Base-by-base conservation (phyloP, 1,140 invertebrate species). In the Drosophila guanche region DNA sequence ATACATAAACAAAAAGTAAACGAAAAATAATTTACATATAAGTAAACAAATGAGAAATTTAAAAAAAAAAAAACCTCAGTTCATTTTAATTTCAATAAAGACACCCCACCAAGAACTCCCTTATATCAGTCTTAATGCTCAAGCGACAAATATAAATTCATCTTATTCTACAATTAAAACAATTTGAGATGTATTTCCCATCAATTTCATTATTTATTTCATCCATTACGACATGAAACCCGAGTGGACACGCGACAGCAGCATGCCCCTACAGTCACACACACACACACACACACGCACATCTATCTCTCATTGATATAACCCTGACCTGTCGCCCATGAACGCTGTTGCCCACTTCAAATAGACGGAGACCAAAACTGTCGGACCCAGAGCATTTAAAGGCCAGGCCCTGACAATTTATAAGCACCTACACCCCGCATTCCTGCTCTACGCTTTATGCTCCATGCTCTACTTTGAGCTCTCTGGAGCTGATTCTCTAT, bases 301-400 rank as follows among this genome's bases (percentile, higher is more conserved):
- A 47, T 20, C 42, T 46, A 25, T 14, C 10, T 48, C 46, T 48
- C 29, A 50, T 55, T 55, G 40, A 55, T 27, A 58, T 40, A 58
- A 40, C 55, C 55, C 55, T 58, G 55, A 58, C 55, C 43, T 58
- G 42, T 43, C 23, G 8, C 33, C 29, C 29, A 40, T 42, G n/a
- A 22, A 16, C 25, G 33, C 27, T 42, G 25, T 12, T 37, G 33
- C 10, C 33, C 33, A 10, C 33, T 37, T 10, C 4, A 37, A 33
- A 5, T 10, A 33, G 29, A 33, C 29, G 0, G 29, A 33, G 29
- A 33, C 3, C 8, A 33, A 33, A 37, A 37, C 10, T 37, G 33
- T 12, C 33, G 10, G 3, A 37, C 33, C 3, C 29, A 33, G 29
- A 33, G 29, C 8, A 33, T 33, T 33, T 33, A 58, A 48, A 27